Evolutionary conservation across 2,797 vertebrate species (phyloP).

Genomic region (Luscinia megarhynchos): DNA sequence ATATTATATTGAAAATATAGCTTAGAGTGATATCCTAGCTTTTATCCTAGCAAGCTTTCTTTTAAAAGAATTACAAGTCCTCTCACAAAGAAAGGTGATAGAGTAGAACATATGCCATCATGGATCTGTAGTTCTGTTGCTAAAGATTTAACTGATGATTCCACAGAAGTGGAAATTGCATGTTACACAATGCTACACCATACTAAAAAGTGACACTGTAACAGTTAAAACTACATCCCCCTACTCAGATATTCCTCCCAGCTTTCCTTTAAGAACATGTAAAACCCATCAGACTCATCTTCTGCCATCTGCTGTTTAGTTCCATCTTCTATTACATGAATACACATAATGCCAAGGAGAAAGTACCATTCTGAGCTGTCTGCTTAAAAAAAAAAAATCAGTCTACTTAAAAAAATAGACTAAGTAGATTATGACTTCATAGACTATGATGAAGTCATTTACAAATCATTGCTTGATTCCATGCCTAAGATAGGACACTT

Average conservation of each 20-base stretch:
- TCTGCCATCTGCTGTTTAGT: neutral
- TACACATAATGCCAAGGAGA: neutral
- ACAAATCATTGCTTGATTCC: neutral
- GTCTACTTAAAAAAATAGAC: too few relatives aligned
- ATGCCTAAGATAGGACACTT: neutral
- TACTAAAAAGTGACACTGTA: neutral
- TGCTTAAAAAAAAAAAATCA: neutral
- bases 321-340: neutral
- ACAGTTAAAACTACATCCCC: neutral
- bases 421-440: neutral
- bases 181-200: neutral
- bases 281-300: neutral
- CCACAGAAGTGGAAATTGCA: constrained; percentile 23
- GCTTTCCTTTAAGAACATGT: neutral
- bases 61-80: neutral
- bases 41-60: neutral
- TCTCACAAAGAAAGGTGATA: neutral
- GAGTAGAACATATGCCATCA: neutral
- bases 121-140: neutral
- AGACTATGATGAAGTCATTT: neutral
- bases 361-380: neutral
- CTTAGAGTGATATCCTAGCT: neutral
- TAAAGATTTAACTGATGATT: constrained; percentile 57
- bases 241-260: neutral
- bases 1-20: neutral